Conservation (phyloP, 1,140 invertebrate genomes). For the Panagrolaimus sp. region DNA sequence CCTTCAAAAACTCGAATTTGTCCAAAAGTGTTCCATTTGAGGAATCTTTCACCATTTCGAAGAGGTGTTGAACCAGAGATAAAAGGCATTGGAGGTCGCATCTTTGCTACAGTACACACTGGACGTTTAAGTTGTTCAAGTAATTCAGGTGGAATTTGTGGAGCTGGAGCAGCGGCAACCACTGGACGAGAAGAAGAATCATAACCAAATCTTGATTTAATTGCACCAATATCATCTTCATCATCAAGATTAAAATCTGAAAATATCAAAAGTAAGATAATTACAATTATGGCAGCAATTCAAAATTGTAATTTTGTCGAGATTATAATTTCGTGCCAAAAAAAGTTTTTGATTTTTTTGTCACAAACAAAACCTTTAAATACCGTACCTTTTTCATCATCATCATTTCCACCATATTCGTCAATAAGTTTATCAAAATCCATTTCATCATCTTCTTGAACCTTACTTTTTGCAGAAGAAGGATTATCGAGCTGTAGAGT, state of each 20-base stretch:
- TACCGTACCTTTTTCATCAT: neutral
- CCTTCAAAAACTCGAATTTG: neutral
- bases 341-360: too few relatives aligned
- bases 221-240: neutral
- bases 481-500: neutral
- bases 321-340: too few relatives aligned
- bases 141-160: neutral
- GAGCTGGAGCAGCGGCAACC: neutral
- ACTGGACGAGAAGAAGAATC: neutral
- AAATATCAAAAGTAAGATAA: neutral
- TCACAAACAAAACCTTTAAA: too few relatives aligned
- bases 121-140: neutral
- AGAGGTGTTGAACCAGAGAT: constrained; percentile 7
- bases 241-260: neutral
- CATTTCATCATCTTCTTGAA: neutral
- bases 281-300: too few relatives aligned
- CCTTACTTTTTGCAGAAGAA: neutral
- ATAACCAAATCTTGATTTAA: neutral
- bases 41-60: neutral
- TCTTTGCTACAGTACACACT: neutral
- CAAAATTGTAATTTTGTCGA: too few relatives aligned
- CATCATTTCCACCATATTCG: neutral
- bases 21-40: neutral
- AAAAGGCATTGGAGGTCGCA: neutral
- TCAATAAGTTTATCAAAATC: neutral